Evolutionary conservation across 2,113 vertebrate species (phyloP), one percentile per base, ranked within the genome.

Genomic region (Sclerurus mexicanus): DNA sequence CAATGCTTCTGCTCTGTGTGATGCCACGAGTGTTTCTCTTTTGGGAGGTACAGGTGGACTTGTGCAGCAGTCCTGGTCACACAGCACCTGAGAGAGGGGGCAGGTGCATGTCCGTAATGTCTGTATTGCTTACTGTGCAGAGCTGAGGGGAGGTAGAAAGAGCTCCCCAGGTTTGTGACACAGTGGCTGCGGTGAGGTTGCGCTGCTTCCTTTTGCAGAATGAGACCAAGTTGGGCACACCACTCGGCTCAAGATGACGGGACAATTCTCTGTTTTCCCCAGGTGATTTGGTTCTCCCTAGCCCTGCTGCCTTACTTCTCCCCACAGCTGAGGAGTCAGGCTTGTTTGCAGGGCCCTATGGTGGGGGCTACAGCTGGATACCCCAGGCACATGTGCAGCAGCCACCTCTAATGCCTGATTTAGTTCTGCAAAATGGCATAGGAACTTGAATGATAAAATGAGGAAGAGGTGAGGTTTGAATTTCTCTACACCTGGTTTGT

Each of bases 361-460:
- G 12, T 24, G 12, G 59, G 42, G 23, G 8, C 44, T 87, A 2
- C 0, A 5, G 63, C 72, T 66, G 83, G 21, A 13, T 49, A 35
- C 46, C 22, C 5, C 25, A 33, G 40, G 37, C n/a, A 10, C 1
- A 5, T 1, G 3, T 0, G 0, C 30, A 49, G 59, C 75, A 59
- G 59, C 42, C 46, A 12, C 31, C 22, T 69, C 83, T n/a, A n/a
- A 24, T 49, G 37, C 52, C 33, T 37, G 28, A 12, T 55, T 80
- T 77, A 74, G 92, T 90, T 93, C 92, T 90, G 68, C 88, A 80
- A 31, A 47, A 77, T 74, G 47, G 23, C 39, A 35, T 20, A 22
- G 90, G 88, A 94, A 90, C 79, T 80, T 50, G 35, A 76, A 47
- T 72, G 74, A 40, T 83, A 71, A 95, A 95, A 93, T 81, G 73